Base-by-base conservation (phyloP, 92 coral and sea anemone species). In the Parazoanthus swiftii region DNA sequence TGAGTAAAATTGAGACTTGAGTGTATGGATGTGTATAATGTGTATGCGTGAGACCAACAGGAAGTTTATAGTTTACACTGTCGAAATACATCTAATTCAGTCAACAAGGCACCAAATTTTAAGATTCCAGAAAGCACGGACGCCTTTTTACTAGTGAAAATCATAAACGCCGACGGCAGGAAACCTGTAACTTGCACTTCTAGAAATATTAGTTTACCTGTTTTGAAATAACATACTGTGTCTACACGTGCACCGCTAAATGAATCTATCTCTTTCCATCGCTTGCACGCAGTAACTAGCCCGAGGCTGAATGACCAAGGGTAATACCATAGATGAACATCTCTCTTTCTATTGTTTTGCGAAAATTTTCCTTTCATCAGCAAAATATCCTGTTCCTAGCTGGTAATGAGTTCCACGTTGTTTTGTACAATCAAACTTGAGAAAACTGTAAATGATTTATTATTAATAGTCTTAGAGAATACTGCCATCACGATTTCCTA, bases 171-270 rank as follows among this genome's bases (percentile, higher is more conserved):
- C 25, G 70, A 63, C 25, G 26, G 70, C 70, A 63, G 21, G 25
- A 13, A 18, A 2, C n/a, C 8, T 63, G 14, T 20, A 18, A 63
- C 70, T 18, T 63, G n/a, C 70, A 18, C 26, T 63, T 23, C 26
- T 63, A 29, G 66, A 35, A 80, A 58, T 80, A 33, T 25, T 68
- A 25, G 71, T 18, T 48, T 46, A n/a, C 46, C 15, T 43, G 42
- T 18, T 38, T 15, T 48, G 1, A 2, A 6, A 18, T 39, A 37
- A 70, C 77, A 44, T 26, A 43, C 38, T 70, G 35, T 9, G 35
- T 11, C 35, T 44, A 36, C 87, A 48, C 79, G 87, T 68, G 86
- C 38, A 48, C 58, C 39, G 86, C 44, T 83, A 68, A 83, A 42
- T 4, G 15, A 43, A 70, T 68, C 86, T 68, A 48, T 71, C 39